Evolutionary conservation across 2,888 invertebrate species (phyloP).

Genomic region (Mythimna impura): DNA sequence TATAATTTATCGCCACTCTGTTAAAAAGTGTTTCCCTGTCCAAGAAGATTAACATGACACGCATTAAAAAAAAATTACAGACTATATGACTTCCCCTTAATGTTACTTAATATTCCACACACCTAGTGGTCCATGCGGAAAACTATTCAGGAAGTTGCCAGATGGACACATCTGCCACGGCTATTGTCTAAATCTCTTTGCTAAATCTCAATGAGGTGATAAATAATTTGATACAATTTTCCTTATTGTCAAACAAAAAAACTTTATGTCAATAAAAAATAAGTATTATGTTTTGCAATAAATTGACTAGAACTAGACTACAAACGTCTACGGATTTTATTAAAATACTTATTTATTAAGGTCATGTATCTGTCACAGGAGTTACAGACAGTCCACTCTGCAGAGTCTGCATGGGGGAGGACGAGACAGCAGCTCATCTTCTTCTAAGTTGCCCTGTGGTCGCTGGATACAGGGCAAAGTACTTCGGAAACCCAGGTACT

Average conservation of each 20-base stretch:
- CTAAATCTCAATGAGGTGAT: conserved; percentile 12
- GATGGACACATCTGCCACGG: not conserved
- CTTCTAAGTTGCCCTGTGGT: too few species aligned
- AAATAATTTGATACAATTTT: conserved; percentile 21
- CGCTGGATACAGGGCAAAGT: too few species aligned
- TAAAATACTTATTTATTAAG: not conserved
- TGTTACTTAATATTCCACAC: conserved; percentile 23
- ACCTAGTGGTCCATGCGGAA: not conserved
- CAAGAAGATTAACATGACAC: conserved; percentile 1
- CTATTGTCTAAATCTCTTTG: conserved; percentile 25
- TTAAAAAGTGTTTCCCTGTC: not conserved
- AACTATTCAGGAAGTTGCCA: conserved; percentile 11
- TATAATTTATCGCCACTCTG: not conserved
- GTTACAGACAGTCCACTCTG: too few species aligned
- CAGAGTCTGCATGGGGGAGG: too few species aligned
- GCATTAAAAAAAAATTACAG: not conserved
- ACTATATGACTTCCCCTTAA: conserved; percentile 18
- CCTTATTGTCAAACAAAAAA: conserved; percentile 14
- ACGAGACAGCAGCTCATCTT: too few species aligned
- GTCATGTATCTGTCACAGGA: not conserved
- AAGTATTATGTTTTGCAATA: not conserved
- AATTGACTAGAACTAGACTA: not conserved
- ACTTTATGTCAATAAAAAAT: not conserved
- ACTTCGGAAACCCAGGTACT: too few species aligned
- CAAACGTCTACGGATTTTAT: not conserved